Base-by-base conservation (phyloP, 2,888 invertebrate species). In the Archips crataeganus region DNA sequence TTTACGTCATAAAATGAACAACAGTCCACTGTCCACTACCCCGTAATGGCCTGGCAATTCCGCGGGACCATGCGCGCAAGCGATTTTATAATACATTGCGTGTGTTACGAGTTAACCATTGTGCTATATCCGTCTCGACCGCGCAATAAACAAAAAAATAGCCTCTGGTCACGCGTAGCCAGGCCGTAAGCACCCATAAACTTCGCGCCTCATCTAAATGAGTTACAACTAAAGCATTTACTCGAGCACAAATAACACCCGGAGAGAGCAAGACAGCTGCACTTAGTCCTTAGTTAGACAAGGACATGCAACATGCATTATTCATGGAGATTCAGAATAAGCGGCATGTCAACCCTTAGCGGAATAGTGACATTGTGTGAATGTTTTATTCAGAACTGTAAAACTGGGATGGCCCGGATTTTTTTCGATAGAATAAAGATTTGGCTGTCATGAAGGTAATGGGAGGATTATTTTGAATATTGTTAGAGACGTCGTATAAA, bases 281-380 rank as follows among this genome's bases (percentile, higher is more conserved):
- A 73, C 15, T n/a, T 6, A 8, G 11, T n/a, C 4, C 36, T 15
- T 32, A 45, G 59, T 10, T 34, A 65, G 60, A 65, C 42, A 36
- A 59, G 59, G 74, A 74, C 60, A 60, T 34, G 60, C 9, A 34
- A 49, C 11, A 61, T 70, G 70, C 61, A 61, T 74, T 74, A 74
- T 74, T 74, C 74, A 74, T 70, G 36, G 57, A 69, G 73, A 60
- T 64, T 61, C 51, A 65, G 61, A 61, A 64, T 73, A 73, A 69
- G 69, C 73, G 64, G 63, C 45, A 64, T 45, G 73, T 70, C 74
- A 74, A 70, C 69, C 69, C 45, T 70, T 60, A 60, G 47, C 59
- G 59, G 65, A 69, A 70, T 70, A 65, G 70, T 70, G 69, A 74
- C 69, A 70, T 74, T 70, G 63, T 60, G 68, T 54, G 36, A 60